A percentile compares a stretch with the other conserved stretches of the same genome.
Evolutionary conservation across 2,797 vertebrate species (phyloP).

Genomic region (Petrocephalus sullivani): DNA sequence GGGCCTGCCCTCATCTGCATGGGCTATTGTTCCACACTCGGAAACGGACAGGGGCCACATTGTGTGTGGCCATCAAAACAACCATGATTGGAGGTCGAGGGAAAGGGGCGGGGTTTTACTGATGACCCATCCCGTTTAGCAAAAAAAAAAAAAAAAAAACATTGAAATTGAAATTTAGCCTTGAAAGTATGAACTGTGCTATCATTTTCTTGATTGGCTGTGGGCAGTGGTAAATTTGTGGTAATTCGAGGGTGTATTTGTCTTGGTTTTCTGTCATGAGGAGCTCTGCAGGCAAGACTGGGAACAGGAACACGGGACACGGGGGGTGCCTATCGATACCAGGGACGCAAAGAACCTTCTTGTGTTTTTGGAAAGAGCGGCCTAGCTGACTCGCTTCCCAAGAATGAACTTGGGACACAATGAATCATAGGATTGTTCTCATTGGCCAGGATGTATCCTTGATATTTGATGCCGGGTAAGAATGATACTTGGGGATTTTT

Average conservation of each 20-base stretch:
- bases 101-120: background rate
- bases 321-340: background rate
- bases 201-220: background rate
- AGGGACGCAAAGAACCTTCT: background rate
- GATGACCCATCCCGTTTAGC: background rate
- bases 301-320: background rate
- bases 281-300: background rate
- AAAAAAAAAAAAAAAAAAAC: background rate
- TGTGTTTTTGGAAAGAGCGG: no score
- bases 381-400: no score
- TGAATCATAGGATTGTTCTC: no score
- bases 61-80: background rate
- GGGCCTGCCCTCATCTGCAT: background rate
- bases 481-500: background rate
- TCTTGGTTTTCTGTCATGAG: background rate
- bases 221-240: background rate
- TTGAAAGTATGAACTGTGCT: background rate
- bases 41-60: background rate
- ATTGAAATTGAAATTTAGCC: background rate
- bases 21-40: background rate
- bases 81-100: background rate
- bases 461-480: background rate
- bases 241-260: background rate
- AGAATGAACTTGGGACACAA: no score
- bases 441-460: no score